These are phyloP conservation scores for Ctenomys sociabilis DNA, from an alignment of 2,113 vertebrate species.

Conservation along the genomic window DNA sequence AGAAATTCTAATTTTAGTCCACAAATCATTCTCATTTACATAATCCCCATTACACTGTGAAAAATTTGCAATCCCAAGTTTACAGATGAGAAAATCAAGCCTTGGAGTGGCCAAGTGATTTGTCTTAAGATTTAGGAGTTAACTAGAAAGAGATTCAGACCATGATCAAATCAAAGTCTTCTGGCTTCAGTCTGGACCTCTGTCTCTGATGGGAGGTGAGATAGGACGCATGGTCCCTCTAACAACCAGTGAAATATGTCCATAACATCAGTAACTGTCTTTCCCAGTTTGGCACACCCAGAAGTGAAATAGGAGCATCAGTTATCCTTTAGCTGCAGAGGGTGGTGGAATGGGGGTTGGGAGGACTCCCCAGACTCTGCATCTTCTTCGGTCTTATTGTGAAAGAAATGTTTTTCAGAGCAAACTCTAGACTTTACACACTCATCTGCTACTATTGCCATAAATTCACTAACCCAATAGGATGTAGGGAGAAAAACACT, in stretches of 20 bases:
- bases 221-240: background rate
- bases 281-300: too few relatives aligned
- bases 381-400: too few relatives aligned
- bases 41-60: background rate
- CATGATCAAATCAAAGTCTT: background rate
- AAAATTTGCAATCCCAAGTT: background rate
- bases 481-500: background rate
- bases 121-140: background rate
- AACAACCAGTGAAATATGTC: background rate
- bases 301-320: background rate
- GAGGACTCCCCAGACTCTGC: accelerated
- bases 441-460: background rate
- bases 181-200: background rate
- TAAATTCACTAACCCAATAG: background rate
- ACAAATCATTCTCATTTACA: background rate
- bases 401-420: background rate
- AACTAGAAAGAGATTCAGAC: background rate
- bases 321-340: background rate
- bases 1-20: background rate
- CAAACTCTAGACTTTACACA: background rate
- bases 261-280: background rate
- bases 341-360: too few relatives aligned
- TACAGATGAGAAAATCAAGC: background rate
- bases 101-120: background rate
- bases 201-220: background rate